phyloP scores from a whole-genome alignment of 2,888 invertebrate species.

The Lamproptera curius region DNA sequence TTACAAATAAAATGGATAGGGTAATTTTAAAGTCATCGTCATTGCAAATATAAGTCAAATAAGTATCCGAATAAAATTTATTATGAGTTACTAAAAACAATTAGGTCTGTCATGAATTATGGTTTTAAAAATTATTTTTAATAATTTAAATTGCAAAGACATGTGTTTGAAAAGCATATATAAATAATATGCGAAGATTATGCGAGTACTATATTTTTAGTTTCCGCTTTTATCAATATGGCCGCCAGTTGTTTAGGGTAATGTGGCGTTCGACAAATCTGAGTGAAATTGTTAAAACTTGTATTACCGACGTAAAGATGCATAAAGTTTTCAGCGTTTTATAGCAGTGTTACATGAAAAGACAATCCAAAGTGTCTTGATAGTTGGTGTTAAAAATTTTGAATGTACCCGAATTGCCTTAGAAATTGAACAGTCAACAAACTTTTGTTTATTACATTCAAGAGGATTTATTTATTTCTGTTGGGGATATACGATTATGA shows the following conservation, averaged over 20 bases:
- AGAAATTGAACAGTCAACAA: slow-evolving; percentile 78
- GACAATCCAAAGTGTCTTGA: slow-evolving; percentile 57
- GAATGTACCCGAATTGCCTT: slow-evolving; percentile 63
- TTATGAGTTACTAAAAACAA: slow-evolving; percentile 6
- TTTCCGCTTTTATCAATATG: slow-evolving; percentile 74
- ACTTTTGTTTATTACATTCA: slow-evolving; percentile 76
- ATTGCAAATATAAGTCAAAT: slow-evolving; percentile 27
- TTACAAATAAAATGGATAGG: slow-evolving; percentile 9
- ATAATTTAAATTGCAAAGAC: slow-evolving; percentile 29
- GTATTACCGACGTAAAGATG: slow-evolving; percentile 70
- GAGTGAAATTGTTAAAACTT: slow-evolving; percentile 73
- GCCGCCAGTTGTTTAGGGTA: slow-evolving; percentile 78
- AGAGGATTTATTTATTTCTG: slow-evolving; percentile 66
- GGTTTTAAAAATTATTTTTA: slow-evolving; percentile 5
- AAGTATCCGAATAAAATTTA: slow-evolving; percentile 25
- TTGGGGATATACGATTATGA: slow-evolving; percentile 67
- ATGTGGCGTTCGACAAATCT: slow-evolving; percentile 76
- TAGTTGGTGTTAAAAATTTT: slow-evolving; percentile 65
- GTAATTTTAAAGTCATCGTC: slow-evolving; percentile 28
- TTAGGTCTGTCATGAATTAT: slow-evolving; percentile 2
- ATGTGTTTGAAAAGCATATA: slow-evolving; percentile 29
- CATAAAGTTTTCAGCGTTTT: slow-evolving; percentile 69
- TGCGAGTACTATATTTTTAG: slow-evolving; percentile 42
- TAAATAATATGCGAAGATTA: slow-evolving; percentile 28
- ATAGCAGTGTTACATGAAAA: slow-evolving; percentile 71